Evolutionary conservation across 2,888 invertebrate species (phyloP).

Genomic region (Pristionchus japonicus): DNA sequence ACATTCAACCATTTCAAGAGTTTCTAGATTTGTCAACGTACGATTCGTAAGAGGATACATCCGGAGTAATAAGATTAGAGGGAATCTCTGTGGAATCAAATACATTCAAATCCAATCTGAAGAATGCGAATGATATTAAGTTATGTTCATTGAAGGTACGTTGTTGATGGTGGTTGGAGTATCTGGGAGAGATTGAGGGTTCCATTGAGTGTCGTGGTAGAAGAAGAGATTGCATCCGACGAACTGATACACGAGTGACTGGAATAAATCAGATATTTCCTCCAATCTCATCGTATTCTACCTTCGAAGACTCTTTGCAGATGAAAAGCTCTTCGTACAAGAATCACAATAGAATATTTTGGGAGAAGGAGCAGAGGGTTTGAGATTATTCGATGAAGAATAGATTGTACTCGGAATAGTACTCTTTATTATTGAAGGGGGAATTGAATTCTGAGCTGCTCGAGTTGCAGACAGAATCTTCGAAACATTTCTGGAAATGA

Average conservation of each 20-base stretch:
- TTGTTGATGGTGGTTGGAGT: background rate
- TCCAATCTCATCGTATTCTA: background rate
- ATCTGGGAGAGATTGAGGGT: conserved; percentile 23
- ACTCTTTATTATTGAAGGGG: background rate
- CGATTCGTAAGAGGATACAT: conserved; percentile 34
- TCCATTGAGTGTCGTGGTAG: background rate
- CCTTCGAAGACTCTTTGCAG: background rate
- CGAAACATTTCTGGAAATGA: conserved; percentile 40
- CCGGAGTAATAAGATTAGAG: conserved; percentile 3
- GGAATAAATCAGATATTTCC: background rate
- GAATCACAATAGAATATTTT: background rate
- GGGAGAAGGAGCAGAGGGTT: background rate
- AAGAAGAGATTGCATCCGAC: background rate
- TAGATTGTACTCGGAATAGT: background rate
- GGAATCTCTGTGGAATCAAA: conserved; percentile 4
- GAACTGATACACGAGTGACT: background rate
- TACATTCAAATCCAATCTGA: background rate
- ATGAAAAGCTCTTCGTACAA: conserved; percentile 14
- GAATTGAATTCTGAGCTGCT: background rate
- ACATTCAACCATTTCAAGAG: background rate
- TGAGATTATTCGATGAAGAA: background rate
- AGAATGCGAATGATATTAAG: background rate
- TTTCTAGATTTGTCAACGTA: background rate
- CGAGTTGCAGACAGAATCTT: conserved; percentile 43
- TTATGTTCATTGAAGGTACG: too few species aligned